phyloP scores from a whole-genome alignment of 1,140 invertebrate genomes.

The Caenorhabditis inopinata region DNA sequence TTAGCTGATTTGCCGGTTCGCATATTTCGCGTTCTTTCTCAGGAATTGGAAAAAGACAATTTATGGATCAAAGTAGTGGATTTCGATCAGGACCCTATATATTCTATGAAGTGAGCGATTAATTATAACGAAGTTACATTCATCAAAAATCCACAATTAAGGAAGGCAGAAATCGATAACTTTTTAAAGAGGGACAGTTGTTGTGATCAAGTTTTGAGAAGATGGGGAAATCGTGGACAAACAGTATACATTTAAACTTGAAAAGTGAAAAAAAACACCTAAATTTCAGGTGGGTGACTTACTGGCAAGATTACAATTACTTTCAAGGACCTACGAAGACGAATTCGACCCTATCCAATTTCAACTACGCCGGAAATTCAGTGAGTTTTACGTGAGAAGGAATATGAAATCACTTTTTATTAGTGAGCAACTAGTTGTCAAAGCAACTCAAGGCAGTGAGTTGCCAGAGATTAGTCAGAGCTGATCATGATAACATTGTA shows the following conservation, averaged over 20 bases:
- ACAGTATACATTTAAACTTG: constrained; percentile 50
- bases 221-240: constrained; percentile 62
- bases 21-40: constrained; percentile 49
- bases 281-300: constrained; percentile 24
- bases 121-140: background rate
- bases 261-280: background rate
- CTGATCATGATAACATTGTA: too few species aligned
- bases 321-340: constrained; percentile 35
- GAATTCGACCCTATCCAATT: constrained; percentile 59
- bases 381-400: constrained; percentile 44
- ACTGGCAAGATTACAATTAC: constrained; percentile 37
- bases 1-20: constrained; percentile 57
- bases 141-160: constrained; percentile 33
- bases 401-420: background rate
- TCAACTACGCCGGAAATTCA: constrained; percentile 59
- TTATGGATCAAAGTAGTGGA: constrained; percentile 57
- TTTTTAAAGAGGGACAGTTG: constrained; percentile 42
- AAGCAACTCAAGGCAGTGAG: too few species aligned
- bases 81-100: constrained; percentile 48
- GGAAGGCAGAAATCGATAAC: constrained; percentile 54
- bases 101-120: constrained; percentile 54
- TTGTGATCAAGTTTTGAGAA: constrained; percentile 54
- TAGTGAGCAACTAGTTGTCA: too few species aligned
- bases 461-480: too few species aligned
- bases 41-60: constrained; percentile 48